Percentiles rank a stretch among this genome's conserved stretches.
Conservation (phyloP, 2,888 invertebrate species). For the Dione juno region DNA sequence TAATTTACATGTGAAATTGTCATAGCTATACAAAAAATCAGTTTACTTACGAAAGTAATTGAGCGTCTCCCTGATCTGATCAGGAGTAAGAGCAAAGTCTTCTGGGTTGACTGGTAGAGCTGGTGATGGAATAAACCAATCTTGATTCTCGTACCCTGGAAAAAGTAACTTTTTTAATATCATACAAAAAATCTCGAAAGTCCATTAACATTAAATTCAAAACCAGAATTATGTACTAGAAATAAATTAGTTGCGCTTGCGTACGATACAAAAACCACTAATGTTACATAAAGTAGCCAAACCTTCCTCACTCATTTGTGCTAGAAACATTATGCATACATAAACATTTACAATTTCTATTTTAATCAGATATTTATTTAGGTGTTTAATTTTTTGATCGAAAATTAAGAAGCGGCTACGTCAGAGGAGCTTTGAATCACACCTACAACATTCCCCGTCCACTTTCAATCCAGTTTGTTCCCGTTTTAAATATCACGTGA, state of each 20-base stretch:
- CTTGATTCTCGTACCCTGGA: conserved; percentile 94
- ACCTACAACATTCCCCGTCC: conserved; percentile 52
- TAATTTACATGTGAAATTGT: not conserved
- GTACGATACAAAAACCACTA: not conserved
- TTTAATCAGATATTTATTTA: not conserved
- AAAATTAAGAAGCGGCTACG: conserved; percentile 49
- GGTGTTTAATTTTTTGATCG: not conserved
- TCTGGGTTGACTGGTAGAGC: conserved; percentile 89
- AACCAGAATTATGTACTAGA: not conserved
- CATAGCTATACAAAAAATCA: no score
- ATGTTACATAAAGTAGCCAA: not conserved
- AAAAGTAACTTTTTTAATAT: conserved; percentile 27
- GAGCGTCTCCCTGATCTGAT: conserved; percentile 97
- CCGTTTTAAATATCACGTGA: conserved; percentile 47
- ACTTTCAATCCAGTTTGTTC: conserved; percentile 49
- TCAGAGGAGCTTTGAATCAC: conserved; percentile 62
- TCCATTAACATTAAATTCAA: not conserved
- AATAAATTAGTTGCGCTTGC: not conserved
- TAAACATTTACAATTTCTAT: not conserved
- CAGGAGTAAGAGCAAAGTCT: conserved; percentile 93
- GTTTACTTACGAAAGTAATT: conserved; percentile 97
- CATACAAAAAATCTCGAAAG: not conserved
- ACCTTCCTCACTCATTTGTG: not conserved
- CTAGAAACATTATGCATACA: not conserved
- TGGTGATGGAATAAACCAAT: conserved; percentile 96